A percentile compares a stretch with the other conserved stretches of the same genome.
Evolutionary conservation across 2,797 vertebrate genomes (phyloP).

Genomic region (Amphiprion clarkii): DNA sequence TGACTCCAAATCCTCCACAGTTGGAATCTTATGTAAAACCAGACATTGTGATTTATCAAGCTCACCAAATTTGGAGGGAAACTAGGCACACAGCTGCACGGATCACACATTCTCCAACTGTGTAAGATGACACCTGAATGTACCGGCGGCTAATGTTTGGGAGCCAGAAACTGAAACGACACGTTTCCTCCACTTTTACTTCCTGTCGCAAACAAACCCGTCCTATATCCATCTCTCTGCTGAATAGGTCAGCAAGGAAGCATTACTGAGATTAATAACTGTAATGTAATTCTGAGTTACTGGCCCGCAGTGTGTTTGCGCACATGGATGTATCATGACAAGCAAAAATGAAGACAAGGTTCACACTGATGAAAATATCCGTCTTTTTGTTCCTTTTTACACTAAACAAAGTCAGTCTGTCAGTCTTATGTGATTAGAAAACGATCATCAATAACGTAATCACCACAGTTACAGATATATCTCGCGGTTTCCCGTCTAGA

Average conservation of each 20-base stretch:
- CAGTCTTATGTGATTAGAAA: background rate
- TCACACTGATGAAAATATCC: no score
- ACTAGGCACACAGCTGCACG: background rate
- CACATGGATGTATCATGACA: background rate
- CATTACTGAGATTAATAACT: background rate
- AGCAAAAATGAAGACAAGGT: no score
- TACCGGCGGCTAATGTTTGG: background rate
- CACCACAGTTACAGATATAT: conserved; percentile 11
- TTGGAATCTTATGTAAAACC: no score
- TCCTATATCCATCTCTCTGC: background rate
- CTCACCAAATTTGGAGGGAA: background rate
- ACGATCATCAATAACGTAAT: background rate
- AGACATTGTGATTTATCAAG: no score
- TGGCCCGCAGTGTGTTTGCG: background rate
- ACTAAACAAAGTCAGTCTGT: no score
- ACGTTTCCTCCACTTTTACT: background rate
- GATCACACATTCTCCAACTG: background rate
- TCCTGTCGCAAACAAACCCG: background rate
- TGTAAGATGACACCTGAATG: background rate
- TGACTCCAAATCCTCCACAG: no score
- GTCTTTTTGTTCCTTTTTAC: no score
- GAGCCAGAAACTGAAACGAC: background rate
- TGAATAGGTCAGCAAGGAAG: background rate
- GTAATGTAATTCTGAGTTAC: background rate
- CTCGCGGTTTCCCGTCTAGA: conserved; percentile 39